phyloP scores from a whole-genome alignment of 30 jellyfish, hydroid and myxozoan genomes.

The Aurelia sp. region DNA sequence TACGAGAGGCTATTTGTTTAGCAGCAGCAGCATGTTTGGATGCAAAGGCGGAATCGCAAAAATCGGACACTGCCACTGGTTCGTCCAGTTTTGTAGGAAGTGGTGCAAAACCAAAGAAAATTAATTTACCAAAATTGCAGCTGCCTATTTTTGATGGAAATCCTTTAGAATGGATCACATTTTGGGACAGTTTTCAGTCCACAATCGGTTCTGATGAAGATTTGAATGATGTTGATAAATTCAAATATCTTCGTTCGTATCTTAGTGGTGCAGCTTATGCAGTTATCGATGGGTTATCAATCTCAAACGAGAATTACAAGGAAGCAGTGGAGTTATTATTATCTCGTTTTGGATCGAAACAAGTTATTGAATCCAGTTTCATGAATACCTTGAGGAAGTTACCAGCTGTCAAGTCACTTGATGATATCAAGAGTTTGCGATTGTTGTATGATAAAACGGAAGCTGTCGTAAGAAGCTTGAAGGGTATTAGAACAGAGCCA shows the following conservation, averaged over 20 bases:
- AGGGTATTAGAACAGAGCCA: conserved; percentile 25
- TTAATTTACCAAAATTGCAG: conserved; percentile 30
- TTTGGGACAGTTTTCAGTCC: conserved; percentile 31
- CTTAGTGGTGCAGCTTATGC: conserved; percentile 17
- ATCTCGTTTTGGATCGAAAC: conserved; percentile 20
- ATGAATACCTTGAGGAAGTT: conserved; percentile 16
- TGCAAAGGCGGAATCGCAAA: neutral
- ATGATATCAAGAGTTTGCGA: conserved; percentile 20
- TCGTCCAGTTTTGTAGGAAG: neutral
- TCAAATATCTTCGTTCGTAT: neutral
- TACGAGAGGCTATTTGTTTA: neutral
- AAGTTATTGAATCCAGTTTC: conserved; percentile 35
- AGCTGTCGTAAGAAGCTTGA: conserved; percentile 23
- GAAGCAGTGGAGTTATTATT: no score
- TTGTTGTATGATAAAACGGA: conserved; percentile 26
- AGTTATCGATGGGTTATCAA: conserved; percentile 23
- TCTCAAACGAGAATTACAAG: conserved; percentile 1
- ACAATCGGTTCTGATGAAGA: conserved; percentile 1
- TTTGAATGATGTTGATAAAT: conserved; percentile 17
- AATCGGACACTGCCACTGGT: neutral
- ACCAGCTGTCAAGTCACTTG: neutral
- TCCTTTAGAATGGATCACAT: conserved; percentile 40
- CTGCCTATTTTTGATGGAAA: conserved; percentile 23
- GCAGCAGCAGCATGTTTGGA: neutral
- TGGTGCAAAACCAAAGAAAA: neutral